These are phyloP conservation scores for Miltochrista miniata DNA, from an alignment of 2,888 invertebrate species.

Conservation along the genomic window DNA sequence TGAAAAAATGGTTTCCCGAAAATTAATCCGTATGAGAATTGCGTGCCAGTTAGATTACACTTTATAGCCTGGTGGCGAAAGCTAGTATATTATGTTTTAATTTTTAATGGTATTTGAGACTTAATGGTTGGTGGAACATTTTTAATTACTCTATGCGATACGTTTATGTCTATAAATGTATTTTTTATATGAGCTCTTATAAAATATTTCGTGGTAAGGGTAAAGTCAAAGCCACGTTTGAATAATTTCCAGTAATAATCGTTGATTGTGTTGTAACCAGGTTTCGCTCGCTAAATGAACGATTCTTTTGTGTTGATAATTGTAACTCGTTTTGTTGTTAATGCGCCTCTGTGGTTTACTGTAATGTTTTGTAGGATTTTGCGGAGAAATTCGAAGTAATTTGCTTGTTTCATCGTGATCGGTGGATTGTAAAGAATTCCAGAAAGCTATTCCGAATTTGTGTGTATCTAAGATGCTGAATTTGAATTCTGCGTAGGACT, in stretches of 20 bases:
- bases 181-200: neutral
- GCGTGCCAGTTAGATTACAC: no score
- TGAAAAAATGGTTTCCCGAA: no score
- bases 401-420: constrained; percentile 1
- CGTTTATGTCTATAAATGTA: no score
- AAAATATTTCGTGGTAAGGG: constrained; percentile 22
- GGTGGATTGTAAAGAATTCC: neutral
- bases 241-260: constrained; percentile 40
- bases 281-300: constrained; percentile 27
- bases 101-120: no score
- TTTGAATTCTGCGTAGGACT: no score
- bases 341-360: constrained; percentile 14
- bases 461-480: neutral
- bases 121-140: no score
- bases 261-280: constrained; percentile 37
- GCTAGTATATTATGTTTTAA: no score
- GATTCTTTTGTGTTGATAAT: constrained; percentile 37
- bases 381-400: constrained; percentile 4
- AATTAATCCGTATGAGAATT: no score
- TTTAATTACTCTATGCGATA: no score
- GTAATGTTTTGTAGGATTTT: constrained; percentile 12
- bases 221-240: constrained; percentile 28
- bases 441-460: neutral
- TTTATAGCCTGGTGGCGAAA: no score
- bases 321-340: constrained; percentile 28